phyloP scores from a whole-genome alignment of 2,888 invertebrate species.

The Chaetoderma sp. region DNA sequence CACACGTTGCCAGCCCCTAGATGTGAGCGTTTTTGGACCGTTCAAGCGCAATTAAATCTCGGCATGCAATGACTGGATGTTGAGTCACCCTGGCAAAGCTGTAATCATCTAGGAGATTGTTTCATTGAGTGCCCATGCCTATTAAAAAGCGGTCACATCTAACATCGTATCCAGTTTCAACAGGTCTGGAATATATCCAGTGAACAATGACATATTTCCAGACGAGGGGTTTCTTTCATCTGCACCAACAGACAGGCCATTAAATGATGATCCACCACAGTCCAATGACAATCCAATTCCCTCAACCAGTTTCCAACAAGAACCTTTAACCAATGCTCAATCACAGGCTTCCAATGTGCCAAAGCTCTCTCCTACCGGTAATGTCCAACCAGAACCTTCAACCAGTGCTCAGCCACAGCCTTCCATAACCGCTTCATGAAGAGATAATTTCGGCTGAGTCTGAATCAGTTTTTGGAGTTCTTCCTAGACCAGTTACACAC shows the following conservation, averaged over 20 bases:
- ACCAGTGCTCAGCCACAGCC: no score
- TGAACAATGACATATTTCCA: neutral
- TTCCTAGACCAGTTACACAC: no score
- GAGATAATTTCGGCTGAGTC: no score
- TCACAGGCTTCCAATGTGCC: no score
- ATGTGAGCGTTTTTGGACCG: neutral
- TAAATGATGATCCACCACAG: neutral
- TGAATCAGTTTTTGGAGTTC: no score
- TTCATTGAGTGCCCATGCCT: neutral
- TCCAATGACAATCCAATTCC: neutral
- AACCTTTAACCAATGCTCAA: neutral
- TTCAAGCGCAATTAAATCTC: neutral
- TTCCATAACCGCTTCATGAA: no score
- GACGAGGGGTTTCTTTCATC: neutral
- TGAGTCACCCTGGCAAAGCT: conserved; percentile 1
- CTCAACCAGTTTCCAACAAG: neutral
- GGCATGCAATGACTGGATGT: neutral
- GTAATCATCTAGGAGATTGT: neutral
- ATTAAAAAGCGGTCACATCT: conserved; percentile 1
- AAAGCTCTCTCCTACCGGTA: no score
- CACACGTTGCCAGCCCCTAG: conserved; percentile 7
- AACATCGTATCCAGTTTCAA: neutral
- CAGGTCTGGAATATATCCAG: conserved; percentile 1
- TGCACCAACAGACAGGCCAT: neutral
- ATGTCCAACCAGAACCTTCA: no score